Conservation (phyloP, 2,888 invertebrate genomes). For the Dilophus febrilis region DNA sequence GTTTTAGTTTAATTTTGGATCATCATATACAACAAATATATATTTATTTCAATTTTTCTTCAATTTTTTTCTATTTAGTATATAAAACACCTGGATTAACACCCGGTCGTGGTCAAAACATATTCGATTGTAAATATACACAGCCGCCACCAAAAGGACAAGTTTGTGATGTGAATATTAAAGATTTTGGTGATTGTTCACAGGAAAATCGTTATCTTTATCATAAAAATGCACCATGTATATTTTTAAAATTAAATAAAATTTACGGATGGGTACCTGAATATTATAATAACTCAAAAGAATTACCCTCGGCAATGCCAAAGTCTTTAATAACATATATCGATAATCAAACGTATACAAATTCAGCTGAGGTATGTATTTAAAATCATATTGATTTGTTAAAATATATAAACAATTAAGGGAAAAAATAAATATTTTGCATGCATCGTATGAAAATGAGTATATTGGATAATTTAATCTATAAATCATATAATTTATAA, state of each 20-base stretch:
- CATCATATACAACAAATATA: no score
- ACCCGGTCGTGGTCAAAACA: conserved; percentile 56
- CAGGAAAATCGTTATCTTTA: conserved; percentile 76
- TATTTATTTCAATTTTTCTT: conserved; percentile 1
- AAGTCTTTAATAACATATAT: conserved; percentile 50
- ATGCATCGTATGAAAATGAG: no score
- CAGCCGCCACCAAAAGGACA: conserved; percentile 51
- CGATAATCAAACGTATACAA: conserved; percentile 29
- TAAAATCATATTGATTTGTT: neutral
- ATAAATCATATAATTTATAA: no score
- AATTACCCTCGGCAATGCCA: conserved; percentile 62
- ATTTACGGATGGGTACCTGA: conserved; percentile 82
- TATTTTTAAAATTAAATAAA: conserved; percentile 90
- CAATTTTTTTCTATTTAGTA: conserved; percentile 31
- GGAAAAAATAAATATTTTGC: no score
- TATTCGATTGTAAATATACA: conserved; percentile 58
- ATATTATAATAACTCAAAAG: conserved; percentile 53
- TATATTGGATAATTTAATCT: no score
- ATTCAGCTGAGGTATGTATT: conserved; percentile 24
- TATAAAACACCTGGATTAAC: conserved; percentile 56
- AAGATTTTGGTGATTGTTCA: conserved; percentile 63
- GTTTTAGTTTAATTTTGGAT: no score
- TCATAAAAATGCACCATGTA: conserved; percentile 81
- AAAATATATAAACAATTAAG: no score
- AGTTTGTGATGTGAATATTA: conserved; percentile 77